Evolutionary conservation across 2,797 vertebrate species (phyloP).

Genomic region (Telmatherina bonti): DNA sequence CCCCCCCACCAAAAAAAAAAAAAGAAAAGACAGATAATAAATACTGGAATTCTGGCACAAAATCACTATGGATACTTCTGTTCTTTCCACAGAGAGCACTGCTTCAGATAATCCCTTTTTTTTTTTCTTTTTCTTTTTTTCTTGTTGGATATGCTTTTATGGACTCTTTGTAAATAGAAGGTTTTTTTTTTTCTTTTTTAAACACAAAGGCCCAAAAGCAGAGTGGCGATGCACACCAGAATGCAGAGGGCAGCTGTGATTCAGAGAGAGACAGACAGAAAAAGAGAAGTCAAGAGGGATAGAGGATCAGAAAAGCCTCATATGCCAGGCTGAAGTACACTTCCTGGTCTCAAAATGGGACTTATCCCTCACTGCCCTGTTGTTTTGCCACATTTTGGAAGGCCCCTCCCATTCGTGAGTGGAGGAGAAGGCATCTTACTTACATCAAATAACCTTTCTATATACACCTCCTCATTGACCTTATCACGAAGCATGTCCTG

Average conservation of each 20-base stretch:
- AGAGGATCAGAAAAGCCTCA: slow-evolving; percentile 71
- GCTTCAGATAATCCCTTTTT: slow-evolving; percentile 86
- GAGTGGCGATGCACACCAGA: slow-evolving; percentile 87
- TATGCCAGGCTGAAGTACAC: slow-evolving; percentile 72
- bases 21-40: slow-evolving; percentile 10
- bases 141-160: slow-evolving; percentile 76
- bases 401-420: slow-evolving; percentile 91
- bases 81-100: slow-evolving; percentile 85
- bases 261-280: slow-evolving; percentile 79
- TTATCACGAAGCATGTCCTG: slow-evolving; percentile 99
- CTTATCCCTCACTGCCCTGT: slow-evolving; percentile 98
- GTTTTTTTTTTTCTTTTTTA: slow-evolving; percentile 66
- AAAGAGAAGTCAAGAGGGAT: slow-evolving; percentile 51
- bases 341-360: slow-evolving; percentile 94
- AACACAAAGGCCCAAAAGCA: slow-evolving; percentile 86
- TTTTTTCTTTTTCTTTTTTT: slow-evolving; percentile 66
- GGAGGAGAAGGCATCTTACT: slow-evolving; percentile 99
- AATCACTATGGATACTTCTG: slow-evolving; percentile 42
- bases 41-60: slow-evolving; percentile 26
- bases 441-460: slow-evolving; percentile 99
- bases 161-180: slow-evolving; percentile 85
- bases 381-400: slow-evolving; percentile 99
- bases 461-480: slow-evolving; percentile 99
- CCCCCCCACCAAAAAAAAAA: neutral
- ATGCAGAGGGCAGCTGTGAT: slow-evolving; percentile 86